Conservation (phyloP, 2,888 invertebrate species). For the Mongoloraphidia duomilia region DNA sequence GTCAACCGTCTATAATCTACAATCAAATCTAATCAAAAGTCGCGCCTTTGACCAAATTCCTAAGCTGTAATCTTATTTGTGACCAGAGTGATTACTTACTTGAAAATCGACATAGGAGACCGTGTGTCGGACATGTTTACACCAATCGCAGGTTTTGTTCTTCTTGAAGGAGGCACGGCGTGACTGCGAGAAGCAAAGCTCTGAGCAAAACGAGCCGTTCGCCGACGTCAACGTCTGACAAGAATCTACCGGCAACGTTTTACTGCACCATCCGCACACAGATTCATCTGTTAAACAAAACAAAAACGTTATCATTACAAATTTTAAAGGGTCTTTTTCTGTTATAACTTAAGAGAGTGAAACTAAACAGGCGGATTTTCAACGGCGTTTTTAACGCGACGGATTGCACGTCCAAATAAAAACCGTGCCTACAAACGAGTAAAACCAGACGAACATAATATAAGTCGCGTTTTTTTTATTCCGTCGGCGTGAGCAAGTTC, state of each 20-base stretch:
- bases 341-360: too few relatives aligned
- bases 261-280: conserved; percentile 63
- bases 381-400: too few relatives aligned
- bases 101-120: conserved; percentile 81
- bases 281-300: conserved; percentile 34
- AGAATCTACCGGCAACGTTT: conserved; percentile 42
- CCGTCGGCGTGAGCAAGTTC: too few relatives aligned
- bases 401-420: too few relatives aligned
- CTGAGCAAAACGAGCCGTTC: conserved; percentile 58
- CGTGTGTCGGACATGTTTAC: conserved; percentile 76
- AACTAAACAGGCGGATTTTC: too few relatives aligned
- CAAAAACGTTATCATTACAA: conserved; percentile 6
- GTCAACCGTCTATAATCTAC: too few relatives aligned
- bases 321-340: background rate
- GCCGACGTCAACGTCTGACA: conserved; percentile 33
- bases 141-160: conserved; percentile 89
- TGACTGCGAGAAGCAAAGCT: conserved; percentile 81
- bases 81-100: conserved; percentile 19
- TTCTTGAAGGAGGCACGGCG: conserved; percentile 80
- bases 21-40: too few relatives aligned
- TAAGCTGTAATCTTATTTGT: too few relatives aligned
- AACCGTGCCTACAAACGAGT: too few relatives aligned
- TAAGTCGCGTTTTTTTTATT: too few relatives aligned
- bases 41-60: too few relatives aligned
- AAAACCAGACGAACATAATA: too few relatives aligned